Evolutionary conservation across 2,113 vertebrate genomes (phyloP).

Genomic region (Gopherus evgoodei): DNA sequence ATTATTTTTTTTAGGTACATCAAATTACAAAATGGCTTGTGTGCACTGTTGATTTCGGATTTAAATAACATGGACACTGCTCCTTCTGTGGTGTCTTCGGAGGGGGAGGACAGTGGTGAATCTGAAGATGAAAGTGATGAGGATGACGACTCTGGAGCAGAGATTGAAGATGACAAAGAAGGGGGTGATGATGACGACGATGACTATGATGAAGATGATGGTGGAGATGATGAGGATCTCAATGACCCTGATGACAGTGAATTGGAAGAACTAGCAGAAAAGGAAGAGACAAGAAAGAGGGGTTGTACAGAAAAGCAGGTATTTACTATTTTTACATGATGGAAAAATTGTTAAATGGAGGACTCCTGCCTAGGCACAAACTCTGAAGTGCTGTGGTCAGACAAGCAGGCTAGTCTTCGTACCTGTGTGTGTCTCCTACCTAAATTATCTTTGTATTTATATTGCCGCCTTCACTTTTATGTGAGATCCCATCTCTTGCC

Average conservation of each 20-base stretch:
- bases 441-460: neutral
- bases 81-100: conserved; percentile 67
- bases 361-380: neutral
- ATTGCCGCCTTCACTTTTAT: neutral
- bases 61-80: conserved; percentile 80
- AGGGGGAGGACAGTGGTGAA: conserved; percentile 73
- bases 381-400: neutral
- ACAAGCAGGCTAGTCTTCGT: neutral
- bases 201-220: conserved; percentile 80
- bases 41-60: conserved; percentile 94
- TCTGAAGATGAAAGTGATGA: conserved; percentile 79
- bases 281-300: conserved; percentile 80
- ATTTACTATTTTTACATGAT: conserved; percentile 29
- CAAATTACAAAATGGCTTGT: conserved; percentile 89
- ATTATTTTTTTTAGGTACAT: conserved; percentile 84
- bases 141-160: conserved; percentile 86
- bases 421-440: neutral
- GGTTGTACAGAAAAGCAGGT: conserved; percentile 93
- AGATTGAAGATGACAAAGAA: conserved; percentile 85
- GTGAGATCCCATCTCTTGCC: neutral
- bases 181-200: conserved; percentile 85
- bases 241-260: conserved; percentile 80
- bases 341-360: neutral
- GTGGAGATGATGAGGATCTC: conserved; percentile 82
- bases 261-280: conserved; percentile 80